Percentiles rank a stretch among this genome's conserved stretches.
Conservation (phyloP, 2,113 vertebrate species). For the Andinoacara biseriatus region DNA sequence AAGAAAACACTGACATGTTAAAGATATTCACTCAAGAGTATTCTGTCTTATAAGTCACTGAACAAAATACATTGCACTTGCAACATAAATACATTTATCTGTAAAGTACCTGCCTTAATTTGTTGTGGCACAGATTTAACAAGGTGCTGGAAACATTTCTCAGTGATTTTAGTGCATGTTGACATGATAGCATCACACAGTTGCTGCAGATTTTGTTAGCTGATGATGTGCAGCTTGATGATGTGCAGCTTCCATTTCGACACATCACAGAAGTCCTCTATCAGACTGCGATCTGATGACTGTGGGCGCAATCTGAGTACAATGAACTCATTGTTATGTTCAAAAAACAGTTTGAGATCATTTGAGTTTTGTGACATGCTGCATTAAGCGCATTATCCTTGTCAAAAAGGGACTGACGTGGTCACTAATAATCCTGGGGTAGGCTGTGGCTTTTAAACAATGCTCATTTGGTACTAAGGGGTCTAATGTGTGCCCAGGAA, state of each 20-base stretch:
- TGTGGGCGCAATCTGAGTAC: background rate
- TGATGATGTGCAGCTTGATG: background rate
- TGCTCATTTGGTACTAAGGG: no score
- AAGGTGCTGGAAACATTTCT: background rate
- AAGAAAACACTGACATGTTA: background rate
- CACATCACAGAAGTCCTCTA: background rate
- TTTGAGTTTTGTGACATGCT: background rate
- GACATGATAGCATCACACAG: background rate
- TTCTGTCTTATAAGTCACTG: background rate
- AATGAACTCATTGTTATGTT: background rate
- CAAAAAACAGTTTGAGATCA: background rate
- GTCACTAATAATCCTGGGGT: background rate
- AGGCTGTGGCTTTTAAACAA: background rate
- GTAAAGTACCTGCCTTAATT: background rate
- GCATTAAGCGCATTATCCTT: background rate
- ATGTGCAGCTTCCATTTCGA: background rate
- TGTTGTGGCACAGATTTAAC: background rate
- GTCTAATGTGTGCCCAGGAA: background rate
- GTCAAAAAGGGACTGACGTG: background rate
- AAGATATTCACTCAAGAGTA: background rate
- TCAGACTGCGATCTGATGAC: background rate
- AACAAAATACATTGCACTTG: background rate
- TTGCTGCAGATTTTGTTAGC: background rate
- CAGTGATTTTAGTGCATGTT: background rate
- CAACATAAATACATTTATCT: background rate